A percentile compares a stretch with the other conserved stretches of the same genome.
Conservation (phyloP, 2,113 vertebrate genomes). For the Dasyprocta punctata region DNA sequence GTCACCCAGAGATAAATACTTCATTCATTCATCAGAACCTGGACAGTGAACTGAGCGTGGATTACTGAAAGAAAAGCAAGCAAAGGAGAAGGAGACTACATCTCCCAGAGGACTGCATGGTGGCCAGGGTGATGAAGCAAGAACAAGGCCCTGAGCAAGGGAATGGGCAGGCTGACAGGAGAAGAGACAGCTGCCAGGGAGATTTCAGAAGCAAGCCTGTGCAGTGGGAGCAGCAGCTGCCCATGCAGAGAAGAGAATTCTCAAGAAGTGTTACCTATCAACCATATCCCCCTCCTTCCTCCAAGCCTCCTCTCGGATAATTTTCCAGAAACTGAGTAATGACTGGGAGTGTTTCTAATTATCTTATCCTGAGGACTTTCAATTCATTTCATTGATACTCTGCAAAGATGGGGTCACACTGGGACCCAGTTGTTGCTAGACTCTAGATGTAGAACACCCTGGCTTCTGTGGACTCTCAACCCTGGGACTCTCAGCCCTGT, state of each 20-base stretch:
- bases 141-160: no score
- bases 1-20: neutral
- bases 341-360: neutral
- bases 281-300: neutral
- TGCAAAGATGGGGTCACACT: neutral
- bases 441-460: fast-evolving
- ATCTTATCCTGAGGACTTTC: neutral
- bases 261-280: neutral
- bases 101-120: neutral
- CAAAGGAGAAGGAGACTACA: neutral
- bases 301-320: neutral
- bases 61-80: neutral
- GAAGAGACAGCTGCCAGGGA: neutral
- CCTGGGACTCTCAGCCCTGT: neutral
- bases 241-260: neutral
- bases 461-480: neutral
- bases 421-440: neutral
- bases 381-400: neutral
- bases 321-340: constrained; percentile 29
- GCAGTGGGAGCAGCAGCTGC: neutral
- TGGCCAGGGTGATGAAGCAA: neutral
- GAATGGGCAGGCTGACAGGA: neutral
- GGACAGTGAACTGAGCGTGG: neutral
- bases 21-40: neutral
- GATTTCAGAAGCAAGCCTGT: neutral